Evolutionary conservation across 2,797 vertebrate species (phyloP), one percentile per base, ranked within the genome.

Genomic region (Aldrovandia affinis): DNA sequence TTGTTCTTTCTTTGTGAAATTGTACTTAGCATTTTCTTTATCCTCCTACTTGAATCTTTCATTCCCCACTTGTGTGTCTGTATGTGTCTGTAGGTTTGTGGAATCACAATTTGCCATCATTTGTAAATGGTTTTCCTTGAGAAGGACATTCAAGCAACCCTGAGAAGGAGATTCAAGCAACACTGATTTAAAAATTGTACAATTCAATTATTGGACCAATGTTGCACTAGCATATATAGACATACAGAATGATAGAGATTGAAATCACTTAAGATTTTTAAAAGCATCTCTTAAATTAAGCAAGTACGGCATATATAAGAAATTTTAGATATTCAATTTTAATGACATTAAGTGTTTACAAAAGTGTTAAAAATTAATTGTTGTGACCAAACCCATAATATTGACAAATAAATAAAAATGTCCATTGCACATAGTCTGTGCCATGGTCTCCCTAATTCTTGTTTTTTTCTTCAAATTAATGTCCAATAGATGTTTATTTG

Each of bases 1-100:
- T 57, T 59, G 33, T 83, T 59, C 52, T 54, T 50, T 52, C 81
- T 77, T 52, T n/a, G 20, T 61, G 33, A 81, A 61, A 63, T 30
- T 57, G 30, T 10, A 80, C 78, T 18, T 59, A 18, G 7, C 61
- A 65, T 80, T 55, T 80, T 65, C 8, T 12, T 80, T n/a, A 54
- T 44, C 28, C 50, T 54, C 52, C 50, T 20, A 73, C 47, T 33
- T 33, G 42, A 70, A 44, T 70, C 20, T 82, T 8, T 39, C 50
- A 82, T 61, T 36, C 47, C 63, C 42, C 42, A 33, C 28, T 15
- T 68, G 47, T 12, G 47, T 61, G 12, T 55, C 4, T 36, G n/a
- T 65, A 30, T 81, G 25, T 44, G 57, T 63, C 36, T 75, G 70
- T 75, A n/a, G 6, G 68, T 33, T 14, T 73, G 68, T 73, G 30